phyloP scores from a whole-genome alignment of 1,140 invertebrate species.

The Drosophila orosa region DNA sequence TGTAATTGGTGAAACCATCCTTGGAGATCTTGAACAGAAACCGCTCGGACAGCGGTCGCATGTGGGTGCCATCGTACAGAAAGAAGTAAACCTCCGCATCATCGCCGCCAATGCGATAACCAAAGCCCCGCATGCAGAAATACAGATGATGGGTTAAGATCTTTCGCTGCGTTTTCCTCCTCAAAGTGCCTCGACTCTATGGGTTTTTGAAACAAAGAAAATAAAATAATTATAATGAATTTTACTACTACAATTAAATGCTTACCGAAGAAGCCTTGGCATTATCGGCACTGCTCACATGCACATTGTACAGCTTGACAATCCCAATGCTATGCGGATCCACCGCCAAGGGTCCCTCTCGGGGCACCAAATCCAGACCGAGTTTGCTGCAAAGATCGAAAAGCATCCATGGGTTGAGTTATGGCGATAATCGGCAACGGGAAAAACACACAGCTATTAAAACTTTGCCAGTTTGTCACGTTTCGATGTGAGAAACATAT shows the following conservation, averaged over 20 bases:
- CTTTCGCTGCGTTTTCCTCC: constrained; percentile 88
- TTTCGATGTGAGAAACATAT: constrained; percentile 27
- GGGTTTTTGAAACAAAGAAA: background rate
- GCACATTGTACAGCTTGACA: constrained; percentile 94
- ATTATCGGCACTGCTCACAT: constrained; percentile 92
- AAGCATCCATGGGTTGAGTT: constrained; percentile 31
- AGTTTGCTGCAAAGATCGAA: constrained; percentile 90
- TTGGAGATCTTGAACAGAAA: constrained; percentile 95
- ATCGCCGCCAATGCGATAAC: constrained; percentile 93
- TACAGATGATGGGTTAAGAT: constrained; percentile 92
- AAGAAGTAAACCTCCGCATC: constrained; percentile 95
- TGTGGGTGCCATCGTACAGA: constrained; percentile 91
- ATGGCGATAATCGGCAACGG: constrained; percentile 36
- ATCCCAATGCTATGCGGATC: constrained; percentile 94
- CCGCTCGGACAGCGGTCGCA: constrained; percentile 91
- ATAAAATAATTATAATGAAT: background rate
- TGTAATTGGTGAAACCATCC: constrained; percentile 94
- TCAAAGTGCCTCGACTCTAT: constrained; percentile 88
- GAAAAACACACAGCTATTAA: constrained; percentile 54
- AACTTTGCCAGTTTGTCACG: constrained; percentile 70
- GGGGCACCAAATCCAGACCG: constrained; percentile 95
- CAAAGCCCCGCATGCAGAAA: constrained; percentile 95
- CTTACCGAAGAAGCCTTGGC: constrained; percentile 90
- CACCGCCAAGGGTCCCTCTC: constrained; percentile 93
- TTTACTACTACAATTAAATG: background rate